Evolutionary conservation across 2,113 vertebrate genomes (phyloP), one percentile per base, ranked within the genome.

Genomic region (Fukomys damarensis): DNA sequence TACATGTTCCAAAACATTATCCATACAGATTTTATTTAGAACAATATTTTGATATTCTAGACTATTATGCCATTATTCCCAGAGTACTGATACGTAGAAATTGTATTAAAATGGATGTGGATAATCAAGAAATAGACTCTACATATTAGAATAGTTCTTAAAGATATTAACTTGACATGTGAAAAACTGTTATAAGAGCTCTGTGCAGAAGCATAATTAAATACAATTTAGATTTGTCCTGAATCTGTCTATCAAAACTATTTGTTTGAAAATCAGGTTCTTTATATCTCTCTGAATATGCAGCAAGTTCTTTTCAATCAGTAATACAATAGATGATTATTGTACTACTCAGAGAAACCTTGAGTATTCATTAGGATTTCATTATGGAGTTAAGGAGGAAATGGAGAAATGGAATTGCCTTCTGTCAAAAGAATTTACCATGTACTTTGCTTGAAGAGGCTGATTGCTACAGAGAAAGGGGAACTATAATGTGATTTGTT

Each of bases 281-380:
- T 92, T 96, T 98, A 94, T 97, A 95, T 96, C 83, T 96, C 61
- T 89, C 3, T 97, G 87, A 98, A 98, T 68, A 96, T 65, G 91
- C 70, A 97, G 70, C 66, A 96, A 97, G 41, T 94, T 97, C 86
- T 96, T 98, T 98, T 97, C 92, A 96, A 94, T 97, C 98, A 97
- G 72, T 97, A 98, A 97, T 97, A 97, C 89, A 95, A 95, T 98
- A 95, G 80, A 66, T 96, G 97, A 96, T 98, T 97, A 97, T 95
- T 91, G 81, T 95, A 94, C n/a, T 35, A 94, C 72, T 96, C 89
- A 89, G 92, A 98, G 91, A 97, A 98, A 96, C 76, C 80, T 98
- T 97, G 93, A 94, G 61, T 65, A 96, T 63, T 97, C 93, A 93
- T 98, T 97, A 97, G 61, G 30, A 92, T 97, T 98, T 98, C 86